Evolutionary conservation across 2,113 vertebrate species (phyloP).

Genomic region (Stictonetta naevosa): DNA sequence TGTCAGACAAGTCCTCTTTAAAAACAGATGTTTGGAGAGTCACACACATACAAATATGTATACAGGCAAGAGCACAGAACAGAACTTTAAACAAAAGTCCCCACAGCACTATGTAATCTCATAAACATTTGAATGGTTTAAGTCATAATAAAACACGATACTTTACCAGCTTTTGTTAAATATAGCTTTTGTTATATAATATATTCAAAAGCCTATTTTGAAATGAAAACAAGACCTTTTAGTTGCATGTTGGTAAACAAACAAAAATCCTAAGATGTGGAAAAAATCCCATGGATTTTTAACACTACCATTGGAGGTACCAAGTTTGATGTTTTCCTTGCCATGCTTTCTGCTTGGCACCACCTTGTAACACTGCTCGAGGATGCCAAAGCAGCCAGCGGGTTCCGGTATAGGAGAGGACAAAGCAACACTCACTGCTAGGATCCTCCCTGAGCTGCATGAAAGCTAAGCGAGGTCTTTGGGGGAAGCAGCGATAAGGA

Average conservation of each 20-base stretch:
- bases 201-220: not conserved
- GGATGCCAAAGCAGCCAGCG: not conserved
- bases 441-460: not conserved
- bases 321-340: not conserved
- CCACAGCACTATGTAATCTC: not conserved
- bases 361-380: not conserved
- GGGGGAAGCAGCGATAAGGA: not conserved
- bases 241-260: not conserved
- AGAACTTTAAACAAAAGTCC: not conserved
- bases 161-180: not conserved
- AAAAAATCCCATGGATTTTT: not conserved
- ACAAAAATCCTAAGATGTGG: not conserved
- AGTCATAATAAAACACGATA: not conserved
- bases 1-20: conserved; percentile 91
- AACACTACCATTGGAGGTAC: not conserved
- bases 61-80: not conserved
- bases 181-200: not conserved
- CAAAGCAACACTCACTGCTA: not conserved
- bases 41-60: not conserved
- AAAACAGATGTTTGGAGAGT: conserved; percentile 29
- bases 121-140: not conserved
- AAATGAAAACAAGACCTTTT: not conserved
- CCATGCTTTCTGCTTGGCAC: not conserved
- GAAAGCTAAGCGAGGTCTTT: not conserved
- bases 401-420: not conserved